Evolutionary conservation across 2,888 invertebrate genomes (phyloP).

Genomic region (Archips xylosteana): DNA sequence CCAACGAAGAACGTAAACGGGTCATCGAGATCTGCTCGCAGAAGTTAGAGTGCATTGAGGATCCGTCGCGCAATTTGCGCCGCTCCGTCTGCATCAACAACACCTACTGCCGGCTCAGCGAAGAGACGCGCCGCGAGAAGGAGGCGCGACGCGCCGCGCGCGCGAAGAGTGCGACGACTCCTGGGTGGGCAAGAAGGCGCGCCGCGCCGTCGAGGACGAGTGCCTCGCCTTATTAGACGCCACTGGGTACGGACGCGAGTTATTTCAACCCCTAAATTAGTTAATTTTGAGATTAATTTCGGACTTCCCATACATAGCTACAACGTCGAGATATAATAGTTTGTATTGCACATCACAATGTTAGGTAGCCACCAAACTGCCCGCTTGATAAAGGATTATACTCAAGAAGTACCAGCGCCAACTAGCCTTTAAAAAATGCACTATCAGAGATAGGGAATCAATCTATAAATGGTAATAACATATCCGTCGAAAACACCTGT

Average conservation of each 20-base stretch:
- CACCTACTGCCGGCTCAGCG: slow-evolving; percentile 94
- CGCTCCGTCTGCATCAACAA: slow-evolving; percentile 97
- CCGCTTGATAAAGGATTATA: no score
- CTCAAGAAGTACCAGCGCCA: no score
- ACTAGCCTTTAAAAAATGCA: no score
- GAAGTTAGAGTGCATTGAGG: slow-evolving; percentile 95
- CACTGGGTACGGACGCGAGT: slow-evolving; percentile 79
- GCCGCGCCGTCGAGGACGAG: slow-evolving; percentile 79
- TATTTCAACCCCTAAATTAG: no score
- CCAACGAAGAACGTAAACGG: slow-evolving; percentile 95
- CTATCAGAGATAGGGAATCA: no score
- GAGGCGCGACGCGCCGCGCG: slow-evolving; percentile 82
- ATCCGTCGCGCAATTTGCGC: slow-evolving; percentile 94
- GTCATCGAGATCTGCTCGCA: slow-evolving; percentile 95
- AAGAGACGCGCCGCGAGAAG: slow-evolving; percentile 93
- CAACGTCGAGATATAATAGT: no score
- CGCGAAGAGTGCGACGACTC: slow-evolving; percentile 80
- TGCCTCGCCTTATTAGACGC: slow-evolving; percentile 80
- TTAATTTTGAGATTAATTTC: no score
- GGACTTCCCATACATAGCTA: no score
- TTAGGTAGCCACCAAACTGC: no score
- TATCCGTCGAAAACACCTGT: no score
- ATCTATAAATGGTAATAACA: no score
- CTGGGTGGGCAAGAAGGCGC: slow-evolving; percentile 79
- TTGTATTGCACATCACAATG: no score